These are phyloP conservation scores for Drosophila acutilabella DNA, from an alignment of 2,888 invertebrate genomes.

Conservation along the genomic window DNA sequence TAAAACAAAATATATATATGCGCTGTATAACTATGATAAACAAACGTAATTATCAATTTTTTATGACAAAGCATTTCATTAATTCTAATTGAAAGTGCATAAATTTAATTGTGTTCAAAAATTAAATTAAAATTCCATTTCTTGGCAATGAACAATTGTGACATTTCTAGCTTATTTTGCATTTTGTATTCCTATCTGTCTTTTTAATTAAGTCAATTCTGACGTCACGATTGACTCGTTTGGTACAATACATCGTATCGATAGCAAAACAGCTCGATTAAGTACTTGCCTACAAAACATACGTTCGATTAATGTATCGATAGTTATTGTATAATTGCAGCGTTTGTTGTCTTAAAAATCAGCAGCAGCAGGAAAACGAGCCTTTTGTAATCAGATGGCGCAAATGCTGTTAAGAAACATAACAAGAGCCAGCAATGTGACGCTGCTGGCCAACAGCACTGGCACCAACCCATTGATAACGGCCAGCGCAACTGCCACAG, in stretches of 20 bases:
- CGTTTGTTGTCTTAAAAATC: constrained; percentile 42
- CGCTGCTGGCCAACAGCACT: constrained; percentile 11
- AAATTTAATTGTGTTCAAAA: too few species aligned
- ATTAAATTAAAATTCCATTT: too few species aligned
- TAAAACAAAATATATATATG: too few species aligned
- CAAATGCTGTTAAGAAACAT: constrained; percentile 41
- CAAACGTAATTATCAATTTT: too few species aligned
- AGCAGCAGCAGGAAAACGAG: constrained; percentile 6
- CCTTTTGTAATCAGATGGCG: constrained; percentile 34
- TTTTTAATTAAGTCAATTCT: not conserved
- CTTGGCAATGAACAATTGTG: too few species aligned
- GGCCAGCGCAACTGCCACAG: not conserved
- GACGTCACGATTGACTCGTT: not conserved
- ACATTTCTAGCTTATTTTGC: too few species aligned
- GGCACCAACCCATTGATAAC: not conserved
- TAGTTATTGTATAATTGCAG: constrained; percentile 55
- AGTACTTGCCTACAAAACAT: not conserved
- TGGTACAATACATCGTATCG: not conserved
- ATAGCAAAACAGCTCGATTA: not conserved
- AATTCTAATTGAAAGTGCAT: too few species aligned
- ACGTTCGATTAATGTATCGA: constrained; percentile 47
- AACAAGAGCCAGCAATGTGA: constrained; percentile 14
- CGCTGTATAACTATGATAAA: too few species aligned
- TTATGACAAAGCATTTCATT: too few species aligned
- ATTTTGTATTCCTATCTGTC: too few species aligned